Percentiles rank a stretch among this genome's conserved stretches.
These are phyloP conservation scores for Tenthredo mesomela DNA, from an alignment of 2,888 invertebrate species.

Conservation along the genomic window DNA sequence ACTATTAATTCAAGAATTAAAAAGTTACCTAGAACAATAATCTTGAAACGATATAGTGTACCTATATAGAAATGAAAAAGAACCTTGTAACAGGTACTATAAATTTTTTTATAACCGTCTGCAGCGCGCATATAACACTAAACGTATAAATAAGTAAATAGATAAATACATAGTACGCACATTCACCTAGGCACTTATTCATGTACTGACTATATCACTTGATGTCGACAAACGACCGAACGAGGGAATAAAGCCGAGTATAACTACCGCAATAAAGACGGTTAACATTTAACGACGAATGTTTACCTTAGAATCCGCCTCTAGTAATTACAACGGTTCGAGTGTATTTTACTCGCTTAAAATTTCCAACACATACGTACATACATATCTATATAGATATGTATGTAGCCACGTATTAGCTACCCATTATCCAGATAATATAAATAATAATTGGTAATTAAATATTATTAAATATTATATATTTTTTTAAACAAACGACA, in stretches of 20 bases:
- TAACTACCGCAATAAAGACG: constrained; percentile 43
- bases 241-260: constrained; percentile 37
- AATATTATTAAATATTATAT: too few relatives aligned
- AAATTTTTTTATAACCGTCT: not conserved
- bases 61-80: not conserved
- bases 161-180: constrained; percentile 7
- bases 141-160: constrained; percentile 14
- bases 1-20: not conserved
- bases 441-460: constrained; percentile 18
- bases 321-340: constrained; percentile 28
- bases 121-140: not conserved
- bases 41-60: not conserved
- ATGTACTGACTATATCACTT: constrained; percentile 9
- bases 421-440: not conserved
- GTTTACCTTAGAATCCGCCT: constrained; percentile 42
- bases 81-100: not conserved
- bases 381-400: not conserved
- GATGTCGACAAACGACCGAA: constrained; percentile 40
- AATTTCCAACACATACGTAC: not conserved
- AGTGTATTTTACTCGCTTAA: not conserved
- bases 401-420: not conserved
- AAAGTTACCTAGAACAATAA: constrained; percentile 12
- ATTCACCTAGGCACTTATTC: not conserved
- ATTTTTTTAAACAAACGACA: not conserved
- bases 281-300: constrained; percentile 40